These are phyloP conservation scores for Cosmia trapezina DNA, from an alignment of 2,888 invertebrate genomes.

Conservation along the genomic window DNA sequence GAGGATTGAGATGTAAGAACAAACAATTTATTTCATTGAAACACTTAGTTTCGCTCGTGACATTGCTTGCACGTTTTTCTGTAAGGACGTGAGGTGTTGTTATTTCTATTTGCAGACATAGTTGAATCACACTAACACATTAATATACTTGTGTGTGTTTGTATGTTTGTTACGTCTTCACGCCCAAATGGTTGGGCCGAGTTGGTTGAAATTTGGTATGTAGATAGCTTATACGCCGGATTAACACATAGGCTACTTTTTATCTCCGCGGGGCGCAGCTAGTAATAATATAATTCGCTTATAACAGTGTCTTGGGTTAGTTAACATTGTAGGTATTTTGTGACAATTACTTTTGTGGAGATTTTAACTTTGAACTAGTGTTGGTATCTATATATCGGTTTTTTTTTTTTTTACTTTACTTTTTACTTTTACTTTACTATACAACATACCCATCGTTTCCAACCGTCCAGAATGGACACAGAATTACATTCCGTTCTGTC, in stretches of 20 bases:
- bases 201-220: too few relatives aligned
- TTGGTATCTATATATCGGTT: too few relatives aligned
- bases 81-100: background rate
- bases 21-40: conserved; percentile 55
- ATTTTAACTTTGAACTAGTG: background rate
- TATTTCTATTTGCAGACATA: conserved; percentile 8
- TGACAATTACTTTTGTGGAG: background rate
- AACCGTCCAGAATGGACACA: background rate
- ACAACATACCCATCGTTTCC: background rate
- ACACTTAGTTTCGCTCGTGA: conserved; percentile 21
- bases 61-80: conserved; percentile 26
- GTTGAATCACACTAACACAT: background rate
- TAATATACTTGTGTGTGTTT: too few relatives aligned
- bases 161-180: too few relatives aligned
- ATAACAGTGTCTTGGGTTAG: background rate
- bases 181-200: too few relatives aligned
- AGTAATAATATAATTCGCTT: conserved; percentile 12
- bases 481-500: background rate
- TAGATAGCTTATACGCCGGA: too few relatives aligned
- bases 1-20: conserved; percentile 26
- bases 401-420: too few relatives aligned
- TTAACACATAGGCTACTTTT: too few relatives aligned
- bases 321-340: background rate
- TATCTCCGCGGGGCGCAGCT: too few relatives aligned
- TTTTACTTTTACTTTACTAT: too few relatives aligned